Percentiles rank a stretch among this genome's conserved stretches.
These are phyloP conservation scores for Amphipyra tragopoginis DNA, from an alignment of 2,888 invertebrate species.

Conservation along the genomic window DNA sequence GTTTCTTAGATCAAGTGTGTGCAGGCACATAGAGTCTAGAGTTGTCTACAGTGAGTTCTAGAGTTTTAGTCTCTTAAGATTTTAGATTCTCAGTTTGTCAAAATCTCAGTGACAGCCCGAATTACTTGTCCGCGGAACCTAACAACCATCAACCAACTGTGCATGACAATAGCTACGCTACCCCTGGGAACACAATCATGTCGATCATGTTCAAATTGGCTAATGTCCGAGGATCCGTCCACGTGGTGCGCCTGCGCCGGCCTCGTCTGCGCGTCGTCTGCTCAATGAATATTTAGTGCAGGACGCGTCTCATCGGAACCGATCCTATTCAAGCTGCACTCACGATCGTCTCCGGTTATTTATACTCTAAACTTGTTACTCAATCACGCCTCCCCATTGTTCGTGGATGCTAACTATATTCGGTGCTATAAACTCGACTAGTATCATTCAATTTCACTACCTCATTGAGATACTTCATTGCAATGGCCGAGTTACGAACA, in stretches of 20 bases:
- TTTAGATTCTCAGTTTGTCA: too few relatives aligned
- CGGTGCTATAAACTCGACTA: constrained; percentile 2
- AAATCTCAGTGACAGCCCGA: too few relatives aligned
- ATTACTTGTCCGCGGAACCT: too few relatives aligned
- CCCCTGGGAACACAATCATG: not conserved
- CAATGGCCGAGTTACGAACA: too few relatives aligned
- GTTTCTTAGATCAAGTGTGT: too few relatives aligned
- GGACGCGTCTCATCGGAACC: constrained; percentile 37
- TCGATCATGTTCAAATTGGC: not conserved
- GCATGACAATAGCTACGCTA: not conserved
- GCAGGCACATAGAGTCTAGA: too few relatives aligned
- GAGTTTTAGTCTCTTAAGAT: too few relatives aligned
- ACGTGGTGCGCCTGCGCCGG: constrained; percentile 3
- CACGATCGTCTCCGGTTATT: constrained; percentile 26
- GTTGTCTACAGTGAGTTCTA: too few relatives aligned
- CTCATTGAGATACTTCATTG: too few relatives aligned
- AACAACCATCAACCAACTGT: too few relatives aligned
- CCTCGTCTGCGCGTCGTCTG: constrained; percentile 16
- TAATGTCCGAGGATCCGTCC: not conserved
- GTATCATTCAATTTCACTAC: not conserved
- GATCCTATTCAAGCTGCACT: constrained; percentile 36
- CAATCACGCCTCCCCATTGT: constrained; percentile 17
- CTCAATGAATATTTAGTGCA: constrained; percentile 56
- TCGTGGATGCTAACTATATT: constrained; percentile 7
- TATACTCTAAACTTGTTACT: constrained; percentile 24